Percentiles rank a stretch among this genome's conserved stretches.
Conservation (phyloP, 92 coral and sea anemone genomes). For the Epizoanthus stellaris region DNA sequence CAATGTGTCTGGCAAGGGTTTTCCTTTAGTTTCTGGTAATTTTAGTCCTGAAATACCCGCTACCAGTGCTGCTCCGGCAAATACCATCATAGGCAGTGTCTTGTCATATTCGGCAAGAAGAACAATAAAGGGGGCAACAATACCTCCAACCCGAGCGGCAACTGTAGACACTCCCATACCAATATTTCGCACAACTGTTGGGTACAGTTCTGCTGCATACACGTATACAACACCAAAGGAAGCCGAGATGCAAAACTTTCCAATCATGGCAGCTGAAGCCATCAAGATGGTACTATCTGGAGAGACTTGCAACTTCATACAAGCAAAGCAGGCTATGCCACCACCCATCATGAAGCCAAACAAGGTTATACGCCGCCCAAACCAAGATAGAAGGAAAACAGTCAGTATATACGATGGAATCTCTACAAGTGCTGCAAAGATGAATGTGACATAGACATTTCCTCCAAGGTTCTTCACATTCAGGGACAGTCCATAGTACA, state of each 20-base stretch:
- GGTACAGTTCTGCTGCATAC: constrained; percentile 88
- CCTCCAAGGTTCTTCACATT: constrained; percentile 95
- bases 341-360: constrained; percentile 85
- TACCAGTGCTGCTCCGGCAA: constrained; percentile 69
- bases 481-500: constrained; percentile 92
- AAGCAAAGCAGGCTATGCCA: constrained; percentile 70
- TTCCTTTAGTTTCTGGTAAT: constrained; percentile 90
- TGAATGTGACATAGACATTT: constrained; percentile 80
- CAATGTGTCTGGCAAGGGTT: constrained; percentile 85
- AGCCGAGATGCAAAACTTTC: constrained; percentile 90
- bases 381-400: constrained; percentile 63
- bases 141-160: constrained; percentile 87
- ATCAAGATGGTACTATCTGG: constrained; percentile 49
- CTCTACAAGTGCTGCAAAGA: constrained; percentile 81
- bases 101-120: constrained; percentile 75
- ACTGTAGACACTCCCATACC: constrained; percentile 84
- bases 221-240: constrained; percentile 88
- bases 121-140: constrained; percentile 84
- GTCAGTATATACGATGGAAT: constrained; percentile 76
- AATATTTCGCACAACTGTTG: constrained; percentile 92
- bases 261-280: constrained; percentile 77
- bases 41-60: constrained; percentile 82
- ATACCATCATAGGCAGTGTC: constrained; percentile 87
- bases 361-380: constrained; percentile 81
- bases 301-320: constrained; percentile 75